A percentile compares a stretch with the other conserved stretches of the same genome.
Conservation (phyloP, 2,797 vertebrate genomes). For the Sebastiscus albofasciatus region DNA sequence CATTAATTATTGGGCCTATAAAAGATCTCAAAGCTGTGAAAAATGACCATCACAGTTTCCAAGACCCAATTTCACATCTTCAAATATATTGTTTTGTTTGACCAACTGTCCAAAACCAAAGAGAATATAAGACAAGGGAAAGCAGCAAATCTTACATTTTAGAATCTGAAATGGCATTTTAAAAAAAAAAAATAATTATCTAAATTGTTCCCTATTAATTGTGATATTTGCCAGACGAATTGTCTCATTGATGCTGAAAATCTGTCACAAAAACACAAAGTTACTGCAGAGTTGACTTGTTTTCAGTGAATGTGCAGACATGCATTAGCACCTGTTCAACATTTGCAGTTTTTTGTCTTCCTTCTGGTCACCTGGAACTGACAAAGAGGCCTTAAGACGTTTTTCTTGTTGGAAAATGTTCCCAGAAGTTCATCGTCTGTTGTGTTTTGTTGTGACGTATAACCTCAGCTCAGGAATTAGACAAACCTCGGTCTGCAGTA, state of each 20-base stretch:
- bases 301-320: not conserved
- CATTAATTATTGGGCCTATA: too few relatives aligned
- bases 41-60: not conserved
- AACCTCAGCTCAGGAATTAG: not conserved
- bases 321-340: not conserved
- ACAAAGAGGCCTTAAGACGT: not conserved
- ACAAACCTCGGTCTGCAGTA: not conserved
- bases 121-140: fast-evolving
- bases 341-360: not conserved
- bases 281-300: not conserved
- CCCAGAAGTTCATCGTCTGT: not conserved
- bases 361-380: not conserved
- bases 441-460: not conserved
- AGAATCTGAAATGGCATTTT: not conserved
- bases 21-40: not conserved
- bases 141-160: not conserved
- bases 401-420: slow-evolving; percentile 4
- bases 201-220: not conserved
- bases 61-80: fast-evolving
- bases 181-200: not conserved
- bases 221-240: not conserved
- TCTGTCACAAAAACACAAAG: not conserved
- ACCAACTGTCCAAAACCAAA: not conserved
- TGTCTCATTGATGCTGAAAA: fast-evolving
- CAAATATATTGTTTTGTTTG: not conserved